Evolutionary conservation across 2,113 vertebrate genomes (phyloP).

Genomic region (Dromas ardeola): DNA sequence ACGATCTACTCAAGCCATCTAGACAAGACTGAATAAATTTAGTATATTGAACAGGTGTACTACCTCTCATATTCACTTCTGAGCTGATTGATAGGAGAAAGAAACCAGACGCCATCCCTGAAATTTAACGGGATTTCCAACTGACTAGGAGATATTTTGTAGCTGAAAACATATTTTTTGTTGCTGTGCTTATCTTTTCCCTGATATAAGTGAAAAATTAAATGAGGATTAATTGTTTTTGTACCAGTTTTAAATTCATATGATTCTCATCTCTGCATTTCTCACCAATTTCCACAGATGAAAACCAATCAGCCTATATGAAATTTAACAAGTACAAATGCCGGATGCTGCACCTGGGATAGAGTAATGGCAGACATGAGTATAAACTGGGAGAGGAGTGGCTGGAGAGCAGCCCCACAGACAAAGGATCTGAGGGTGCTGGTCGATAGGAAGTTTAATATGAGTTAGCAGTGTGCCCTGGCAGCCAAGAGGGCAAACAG

Average conservation of each 20-base stretch:
- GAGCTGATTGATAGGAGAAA: background rate
- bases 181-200: background rate
- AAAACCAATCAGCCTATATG: rapidly evolving
- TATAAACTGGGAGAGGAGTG: background rate
- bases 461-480: background rate
- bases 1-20: rapidly evolving
- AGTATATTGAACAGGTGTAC: background rate
- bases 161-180: background rate
- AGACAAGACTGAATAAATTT: background rate
- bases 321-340: background rate
- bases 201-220: background rate
- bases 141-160: background rate
- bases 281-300: background rate
- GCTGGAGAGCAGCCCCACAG: background rate
- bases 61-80: background rate
- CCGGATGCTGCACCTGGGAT: background rate
- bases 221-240: background rate
- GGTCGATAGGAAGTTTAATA: background rate
- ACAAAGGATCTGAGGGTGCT: background rate
- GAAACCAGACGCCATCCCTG: background rate
- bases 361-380: background rate
- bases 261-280: background rate
- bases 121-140: background rate
- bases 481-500: background rate
- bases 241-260: background rate